Evolutionary conservation across 2,888 invertebrate species (phyloP), one percentile per base, ranked within the genome.

Genomic region (Coelinius sp.): DNA sequence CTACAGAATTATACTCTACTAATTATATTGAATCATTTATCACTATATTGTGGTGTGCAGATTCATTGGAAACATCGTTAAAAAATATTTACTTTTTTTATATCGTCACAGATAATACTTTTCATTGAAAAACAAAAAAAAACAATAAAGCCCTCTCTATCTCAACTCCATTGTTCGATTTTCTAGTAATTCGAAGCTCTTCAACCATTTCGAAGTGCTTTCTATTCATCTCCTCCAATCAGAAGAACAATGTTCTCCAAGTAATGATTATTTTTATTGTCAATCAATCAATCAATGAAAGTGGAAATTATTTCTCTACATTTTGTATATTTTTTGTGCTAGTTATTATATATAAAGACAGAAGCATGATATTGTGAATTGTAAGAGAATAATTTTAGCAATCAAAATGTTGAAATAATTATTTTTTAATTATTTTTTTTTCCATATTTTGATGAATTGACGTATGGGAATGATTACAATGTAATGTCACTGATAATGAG

Each of bases 141-240:
- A 56, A 3, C 10, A 59, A 7, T 14, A 53, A 53, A 24, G 10
- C 56, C 35, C 31, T 35, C 31, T 35, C 31, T 35, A 35, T 31
- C 35, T 31, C 59, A 59, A 59, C 59, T 59, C 59, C 31, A 59
- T 59, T 17, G 59, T 59, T 59, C 59, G 59, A 59, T 59, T 59
- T 59, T 1, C 17, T 59, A 22, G 59, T 8, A 59, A 35, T 35
- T 59, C 20, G 20, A 59, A 59, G 31, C 31, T 59, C 17, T 31
- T 59, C 17, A 17, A 31, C 31, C 12, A 20, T 35, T 59, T 59
- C 35, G 17, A 59, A 59, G 31, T 59, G 17, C 31, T 59, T n/a
- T 31, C 31, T 31, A 35, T 31, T 59, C 1, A 25, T 59, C 35
- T 35, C 35, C 17, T 12, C 12, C 3, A 20, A 59, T 35, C 35